Evolutionary conservation across 2,797 vertebrate species (phyloP), one percentile per base, ranked within the genome.

Genomic region (Gila robusta): DNA sequence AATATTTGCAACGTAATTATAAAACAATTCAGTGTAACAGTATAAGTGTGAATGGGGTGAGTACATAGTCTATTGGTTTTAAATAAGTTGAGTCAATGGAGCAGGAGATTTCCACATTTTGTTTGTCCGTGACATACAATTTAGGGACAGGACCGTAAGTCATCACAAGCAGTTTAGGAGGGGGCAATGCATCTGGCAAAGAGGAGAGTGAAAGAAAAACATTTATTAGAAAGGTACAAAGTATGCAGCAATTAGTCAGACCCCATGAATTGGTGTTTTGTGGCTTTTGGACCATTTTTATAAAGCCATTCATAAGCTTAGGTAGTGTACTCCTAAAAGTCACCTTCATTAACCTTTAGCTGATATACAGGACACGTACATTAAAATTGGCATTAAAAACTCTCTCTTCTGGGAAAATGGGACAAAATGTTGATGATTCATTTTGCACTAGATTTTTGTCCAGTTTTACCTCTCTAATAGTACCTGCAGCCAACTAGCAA

Each of bases 61-160:
- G 17, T 87, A 88, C 86, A 66, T 8, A 16, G n/a, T 86, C 49
- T 1, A 37, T 12, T 74, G 76, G 1, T 52, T 41, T 73, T 39
- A 89, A 35, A 73, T 41, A 73, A 6, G 76, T 1, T 1, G 82
- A 86, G 47, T 28, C 5, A 37, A 90, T 47, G 26, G 47, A 35
- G 70, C 91, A 92, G 47, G 5, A 26, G 26, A 92, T 44, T 37
- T 78, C 78, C 52, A 89, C 74, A 9, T 80, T n/a, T 39, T 88
- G 35, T n/a, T 88, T 64, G 5, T 82, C 79, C 47, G 5, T 83
- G 83, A 89, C 28, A 37, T 88, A 84, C 32, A 88, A 14, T 6
- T 39, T 37, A 0, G 89, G 67, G 4, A 2, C 37, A 23, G 41
- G 0, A 10, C 49, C 74, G 59, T 66, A 12, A 7, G 32, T 59